Conservation (phyloP, 2,797 vertebrate genomes). For the Artibeus lituratus region DNA sequence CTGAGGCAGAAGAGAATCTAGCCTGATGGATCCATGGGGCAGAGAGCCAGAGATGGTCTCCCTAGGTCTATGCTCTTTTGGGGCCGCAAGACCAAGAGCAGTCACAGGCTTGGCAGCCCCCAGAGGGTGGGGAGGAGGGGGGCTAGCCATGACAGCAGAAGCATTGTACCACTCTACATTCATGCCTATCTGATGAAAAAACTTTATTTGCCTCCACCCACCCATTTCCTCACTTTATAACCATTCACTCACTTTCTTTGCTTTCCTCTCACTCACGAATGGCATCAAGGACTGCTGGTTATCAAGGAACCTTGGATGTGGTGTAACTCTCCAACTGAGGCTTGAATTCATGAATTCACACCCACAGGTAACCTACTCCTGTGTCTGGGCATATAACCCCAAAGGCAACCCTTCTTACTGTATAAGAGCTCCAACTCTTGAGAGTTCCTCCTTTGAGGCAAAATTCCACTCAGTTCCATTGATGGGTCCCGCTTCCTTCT, state of each 20-base stretch:
- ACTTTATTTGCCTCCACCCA: background rate
- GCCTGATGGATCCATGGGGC: background rate
- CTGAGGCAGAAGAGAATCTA: background rate
- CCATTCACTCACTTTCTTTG: background rate
- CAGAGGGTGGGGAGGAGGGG: background rate
- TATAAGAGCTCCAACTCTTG: background rate
- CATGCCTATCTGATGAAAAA: background rate
- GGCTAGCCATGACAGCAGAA: background rate
- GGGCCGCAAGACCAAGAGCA: background rate
- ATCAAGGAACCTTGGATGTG: background rate
- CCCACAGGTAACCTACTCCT: background rate
- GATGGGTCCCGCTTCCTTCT: background rate
- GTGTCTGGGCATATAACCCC: no score
- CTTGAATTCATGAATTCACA: background rate
- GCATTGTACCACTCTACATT: background rate
- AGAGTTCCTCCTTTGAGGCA: background rate
- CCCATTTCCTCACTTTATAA: background rate
- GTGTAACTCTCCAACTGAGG: background rate
- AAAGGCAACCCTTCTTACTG: background rate
- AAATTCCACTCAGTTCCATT: background rate
- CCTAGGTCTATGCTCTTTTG: background rate
- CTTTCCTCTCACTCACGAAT: background rate
- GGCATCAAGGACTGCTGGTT: background rate
- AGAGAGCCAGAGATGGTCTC: background rate
- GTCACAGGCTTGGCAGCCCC: background rate